These are phyloP conservation scores for Tinea semifulvella DNA, from an alignment of 2,888 invertebrate species.

Conservation along the genomic window DNA sequence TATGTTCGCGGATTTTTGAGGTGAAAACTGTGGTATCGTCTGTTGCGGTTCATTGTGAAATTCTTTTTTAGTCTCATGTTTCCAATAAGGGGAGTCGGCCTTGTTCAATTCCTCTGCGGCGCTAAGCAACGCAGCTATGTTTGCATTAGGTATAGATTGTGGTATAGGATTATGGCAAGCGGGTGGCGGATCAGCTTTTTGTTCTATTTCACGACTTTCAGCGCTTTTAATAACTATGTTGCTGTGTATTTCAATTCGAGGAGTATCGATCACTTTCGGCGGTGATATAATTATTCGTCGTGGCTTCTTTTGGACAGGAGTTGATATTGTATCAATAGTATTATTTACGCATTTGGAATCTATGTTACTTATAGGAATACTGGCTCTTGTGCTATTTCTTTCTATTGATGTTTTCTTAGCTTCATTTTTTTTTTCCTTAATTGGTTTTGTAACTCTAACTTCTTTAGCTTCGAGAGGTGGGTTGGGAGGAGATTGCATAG, in stretches of 20 bases:
- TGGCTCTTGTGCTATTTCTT: too few relatives aligned
- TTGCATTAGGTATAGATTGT: constrained; percentile 18
- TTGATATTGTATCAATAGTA: not conserved
- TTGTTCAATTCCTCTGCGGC: constrained; percentile 48
- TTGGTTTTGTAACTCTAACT: too few relatives aligned
- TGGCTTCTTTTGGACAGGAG: not conserved
- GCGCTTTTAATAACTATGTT: constrained; percentile 51
- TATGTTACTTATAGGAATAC: too few relatives aligned
- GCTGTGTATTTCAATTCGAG: constrained; percentile 49
- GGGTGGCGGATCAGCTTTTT: not conserved
- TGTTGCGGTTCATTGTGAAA: constrained; percentile 25
- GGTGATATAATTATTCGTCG: not conserved
- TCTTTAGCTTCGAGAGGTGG: too few relatives aligned
- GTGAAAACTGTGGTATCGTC: not conserved
- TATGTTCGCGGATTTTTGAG: not conserved
- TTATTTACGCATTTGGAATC: too few relatives aligned
- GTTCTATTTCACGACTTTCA: constrained; percentile 31
- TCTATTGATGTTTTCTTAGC: too few relatives aligned
- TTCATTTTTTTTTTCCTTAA: too few relatives aligned
- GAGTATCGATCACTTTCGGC: not conserved
- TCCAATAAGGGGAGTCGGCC: constrained; percentile 29
- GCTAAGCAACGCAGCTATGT: constrained; percentile 40
- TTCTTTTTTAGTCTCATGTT: constrained; percentile 38
- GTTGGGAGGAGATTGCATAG: too few relatives aligned
- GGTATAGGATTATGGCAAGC: not conserved